Base-by-base conservation (phyloP, 1,140 invertebrate genomes). In the Drosophila trapezifrons region DNA sequence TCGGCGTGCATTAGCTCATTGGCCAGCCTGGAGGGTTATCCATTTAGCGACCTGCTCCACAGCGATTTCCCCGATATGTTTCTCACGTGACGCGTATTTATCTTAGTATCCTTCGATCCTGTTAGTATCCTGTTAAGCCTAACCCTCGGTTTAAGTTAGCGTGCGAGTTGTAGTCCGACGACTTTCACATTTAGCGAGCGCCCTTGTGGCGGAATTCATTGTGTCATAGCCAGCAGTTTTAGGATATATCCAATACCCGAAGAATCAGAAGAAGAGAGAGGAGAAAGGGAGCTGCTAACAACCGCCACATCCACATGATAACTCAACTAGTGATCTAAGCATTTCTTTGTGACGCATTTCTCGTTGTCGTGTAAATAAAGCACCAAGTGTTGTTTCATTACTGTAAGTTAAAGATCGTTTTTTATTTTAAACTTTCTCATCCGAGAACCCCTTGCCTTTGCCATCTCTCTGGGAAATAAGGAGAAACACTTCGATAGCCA, bases 351-450 rank as follows among this genome's bases (percentile, higher is more conserved):
- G 54, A 79, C 71, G 67, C 76, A 85, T 80, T 80, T 78, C 72
- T 78, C 57, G 75, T 76, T 79, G 69, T 75, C 60, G 47, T 84
- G 71, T 79, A 86, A 87, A 87, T 86, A 86, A 86, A 87, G 69
- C 83, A 86, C 82, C 54, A 69, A 78, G 64, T 87, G 76, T 89
- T 87, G 64, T 80, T 83, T 64, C 76, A 79, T 52, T 35, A 58
- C 40, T 42, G n/a, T 18, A 37, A 56, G 2, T 13, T 20, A 3
- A 10, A 25, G n/a, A 8, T 17, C 38, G 94, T 96, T 46, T 93
- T 98, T 49, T 93, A 96, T 13, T 12, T 8, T 2, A 4, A 4
- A 32, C 12, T 13, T 94, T 98, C 66, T 92, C 95, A 37, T 38
- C 37, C 37, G 5, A 38, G 37, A 38, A 38, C 15, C 15, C 37